phyloP scores from a whole-genome alignment of 1,140 invertebrate species.

The Magallana angulata region DNA sequence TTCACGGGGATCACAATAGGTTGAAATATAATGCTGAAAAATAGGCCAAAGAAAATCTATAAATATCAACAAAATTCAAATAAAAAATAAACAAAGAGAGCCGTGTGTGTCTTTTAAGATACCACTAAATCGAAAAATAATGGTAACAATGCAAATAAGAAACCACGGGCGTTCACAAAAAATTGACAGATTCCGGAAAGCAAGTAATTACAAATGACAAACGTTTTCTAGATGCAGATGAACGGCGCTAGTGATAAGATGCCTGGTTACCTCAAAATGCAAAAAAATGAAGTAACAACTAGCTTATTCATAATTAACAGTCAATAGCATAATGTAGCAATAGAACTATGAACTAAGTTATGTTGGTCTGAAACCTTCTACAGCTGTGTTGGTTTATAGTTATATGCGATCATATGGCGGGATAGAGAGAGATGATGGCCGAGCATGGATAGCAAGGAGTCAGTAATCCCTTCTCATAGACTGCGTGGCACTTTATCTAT shows the following conservation, averaged over 20 bases:
- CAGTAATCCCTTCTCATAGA: too few species aligned
- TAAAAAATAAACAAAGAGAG: background rate
- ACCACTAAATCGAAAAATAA: constrained; percentile 4
- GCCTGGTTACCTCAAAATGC: background rate
- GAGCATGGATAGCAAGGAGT: too few species aligned
- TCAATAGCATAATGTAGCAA: background rate
- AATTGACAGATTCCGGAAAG: constrained; percentile 22
- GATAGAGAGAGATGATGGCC: too few species aligned
- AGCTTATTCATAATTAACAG: background rate
- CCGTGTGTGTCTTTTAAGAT: background rate
- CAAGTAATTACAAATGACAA: constrained; percentile 28
- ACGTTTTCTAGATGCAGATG: background rate
- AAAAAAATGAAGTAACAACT: background rate
- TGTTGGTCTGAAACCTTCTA: too few species aligned
- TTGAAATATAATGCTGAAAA: too few species aligned
- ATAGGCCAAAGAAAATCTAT: too few species aligned
- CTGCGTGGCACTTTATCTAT: too few species aligned
- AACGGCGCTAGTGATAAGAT: background rate
- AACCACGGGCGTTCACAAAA: background rate
- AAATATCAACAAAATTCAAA: background rate
- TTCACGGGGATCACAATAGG: too few species aligned
- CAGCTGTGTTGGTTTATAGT: too few species aligned
- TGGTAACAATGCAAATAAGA: constrained; percentile 5
- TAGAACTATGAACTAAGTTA: too few species aligned
- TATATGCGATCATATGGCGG: too few species aligned